Evolutionary conservation across 2,888 invertebrate genomes (phyloP).

Genomic region (Orthosia gothica): DNA sequence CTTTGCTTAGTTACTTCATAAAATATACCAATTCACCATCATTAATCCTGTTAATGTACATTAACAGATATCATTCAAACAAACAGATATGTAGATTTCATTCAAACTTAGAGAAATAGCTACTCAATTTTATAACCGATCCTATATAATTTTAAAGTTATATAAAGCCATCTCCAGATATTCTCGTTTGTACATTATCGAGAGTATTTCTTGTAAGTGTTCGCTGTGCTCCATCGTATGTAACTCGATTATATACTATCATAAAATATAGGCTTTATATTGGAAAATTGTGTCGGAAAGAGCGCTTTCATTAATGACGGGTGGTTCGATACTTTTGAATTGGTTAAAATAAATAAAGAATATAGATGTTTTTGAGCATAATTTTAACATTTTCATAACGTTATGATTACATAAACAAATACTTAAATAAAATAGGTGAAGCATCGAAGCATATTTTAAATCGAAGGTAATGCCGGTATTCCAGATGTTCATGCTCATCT

Average conservation of each 20-base stretch:
- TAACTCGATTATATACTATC: conserved; percentile 41
- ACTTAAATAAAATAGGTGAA: too few species aligned
- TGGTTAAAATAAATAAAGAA: too few species aligned
- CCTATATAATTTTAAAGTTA: neutral
- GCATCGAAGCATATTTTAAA: too few species aligned
- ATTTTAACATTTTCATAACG: too few species aligned
- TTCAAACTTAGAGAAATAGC: too few species aligned
- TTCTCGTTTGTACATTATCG: conserved; percentile 14
- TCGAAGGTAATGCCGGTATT: too few species aligned
- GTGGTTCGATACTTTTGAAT: conserved; percentile 9
- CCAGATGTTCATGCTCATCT: too few species aligned
- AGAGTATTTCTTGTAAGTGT: conserved; percentile 9
- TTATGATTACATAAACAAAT: too few species aligned
- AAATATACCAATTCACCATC: neutral
- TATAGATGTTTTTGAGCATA: too few species aligned
- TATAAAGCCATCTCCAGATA: neutral
- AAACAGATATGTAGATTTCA: neutral
- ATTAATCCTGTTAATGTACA: too few species aligned
- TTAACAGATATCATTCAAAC: too few species aligned
- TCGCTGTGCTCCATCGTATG: conserved; percentile 5
- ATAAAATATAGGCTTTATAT: conserved; percentile 46
- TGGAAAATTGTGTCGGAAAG: conserved; percentile 33
- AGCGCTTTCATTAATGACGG: conserved; percentile 5
- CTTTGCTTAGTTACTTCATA: neutral
- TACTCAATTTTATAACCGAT: neutral